These are phyloP conservation scores for Drosophila kikkawai DNA, from an alignment of 1,140 invertebrate genomes.

Conservation along the genomic window DNA sequence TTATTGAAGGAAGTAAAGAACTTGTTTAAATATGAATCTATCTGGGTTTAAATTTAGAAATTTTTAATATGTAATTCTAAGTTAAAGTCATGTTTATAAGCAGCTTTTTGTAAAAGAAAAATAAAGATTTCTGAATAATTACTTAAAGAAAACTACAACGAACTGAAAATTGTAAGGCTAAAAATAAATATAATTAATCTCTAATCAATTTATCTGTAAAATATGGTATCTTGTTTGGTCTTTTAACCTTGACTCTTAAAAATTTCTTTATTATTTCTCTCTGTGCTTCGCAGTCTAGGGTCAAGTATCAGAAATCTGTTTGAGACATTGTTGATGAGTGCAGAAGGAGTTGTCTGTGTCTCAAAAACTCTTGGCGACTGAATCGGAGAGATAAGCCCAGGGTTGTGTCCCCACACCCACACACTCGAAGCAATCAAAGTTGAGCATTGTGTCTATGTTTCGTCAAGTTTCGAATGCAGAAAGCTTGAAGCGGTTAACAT, in stretches of 20 bases:
- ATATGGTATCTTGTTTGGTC: background rate
- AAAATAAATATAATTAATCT: background rate
- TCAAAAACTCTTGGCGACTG: constrained; percentile 57
- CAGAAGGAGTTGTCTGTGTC: constrained; percentile 35
- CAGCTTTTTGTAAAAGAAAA: too few relatives aligned
- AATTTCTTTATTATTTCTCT: background rate
- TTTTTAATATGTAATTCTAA: too few relatives aligned
- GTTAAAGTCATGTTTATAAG: too few relatives aligned
- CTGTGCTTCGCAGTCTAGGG: constrained; percentile 13
- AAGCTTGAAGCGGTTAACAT: background rate
- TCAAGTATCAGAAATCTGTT: constrained; percentile 65
- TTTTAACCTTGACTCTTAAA: background rate
- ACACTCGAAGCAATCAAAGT: constrained; percentile 61
- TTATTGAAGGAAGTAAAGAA: too few relatives aligned
- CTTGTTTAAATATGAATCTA: too few relatives aligned
- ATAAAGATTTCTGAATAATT: too few relatives aligned
- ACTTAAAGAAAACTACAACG: too few relatives aligned
- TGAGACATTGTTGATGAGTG: constrained; percentile 66
- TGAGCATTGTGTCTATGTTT: constrained; percentile 39
- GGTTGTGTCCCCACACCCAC: background rate
- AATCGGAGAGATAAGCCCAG: constrained; percentile 59
- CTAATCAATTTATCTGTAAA: background rate
- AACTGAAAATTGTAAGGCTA: too few relatives aligned
- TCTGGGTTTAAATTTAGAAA: too few relatives aligned
- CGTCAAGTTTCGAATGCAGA: constrained; percentile 13